These are phyloP conservation scores for Colostygia pectinataria DNA, from an alignment of 2,888 invertebrate species.

Conservation along the genomic window DNA sequence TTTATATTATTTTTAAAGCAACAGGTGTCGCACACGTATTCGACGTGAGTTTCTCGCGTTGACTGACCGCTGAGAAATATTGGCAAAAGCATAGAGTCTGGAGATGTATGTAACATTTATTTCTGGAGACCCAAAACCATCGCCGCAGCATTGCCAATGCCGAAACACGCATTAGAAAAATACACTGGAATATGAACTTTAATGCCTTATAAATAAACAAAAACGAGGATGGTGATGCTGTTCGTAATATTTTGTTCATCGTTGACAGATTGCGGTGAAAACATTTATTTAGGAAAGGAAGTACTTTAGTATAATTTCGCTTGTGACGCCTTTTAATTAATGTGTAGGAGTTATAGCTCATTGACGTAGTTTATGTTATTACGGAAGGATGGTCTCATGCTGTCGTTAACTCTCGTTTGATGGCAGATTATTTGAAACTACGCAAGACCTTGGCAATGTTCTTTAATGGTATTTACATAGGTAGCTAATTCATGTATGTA, in stretches of 20 bases:
- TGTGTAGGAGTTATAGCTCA: conserved; percentile 1
- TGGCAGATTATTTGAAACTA: conserved; percentile 25
- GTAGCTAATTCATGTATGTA: too few relatives aligned
- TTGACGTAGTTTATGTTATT: conserved; percentile 36
- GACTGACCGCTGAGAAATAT: conserved; percentile 61
- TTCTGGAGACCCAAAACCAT: conserved; percentile 69
- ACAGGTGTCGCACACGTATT: conserved; percentile 45
- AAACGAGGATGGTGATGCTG: conserved; percentile 14
- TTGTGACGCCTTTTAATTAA: conserved; percentile 29
- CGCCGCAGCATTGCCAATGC: conserved; percentile 48
- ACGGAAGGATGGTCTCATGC: conserved; percentile 15
- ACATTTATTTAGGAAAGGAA: conserved; percentile 28
- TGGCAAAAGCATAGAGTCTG: conserved; percentile 63
- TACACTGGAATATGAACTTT: conserved; percentile 45
- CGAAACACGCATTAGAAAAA: conserved; percentile 31
- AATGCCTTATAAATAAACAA: conserved; percentile 28
- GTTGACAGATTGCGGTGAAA: conserved; percentile 34
- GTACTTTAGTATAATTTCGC: conserved; percentile 34
- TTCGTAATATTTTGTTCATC: conserved; percentile 23
- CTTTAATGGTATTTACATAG: conserved; percentile 17
- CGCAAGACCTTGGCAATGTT: conserved; percentile 29
- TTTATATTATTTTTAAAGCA: conserved; percentile 29
- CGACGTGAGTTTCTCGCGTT: conserved; percentile 55
- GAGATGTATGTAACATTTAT: conserved; percentile 78
- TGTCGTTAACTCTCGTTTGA: conserved; percentile 26